phyloP scores from a whole-genome alignment of 2,113 vertebrate genomes.

The Pangasianodon hypophthalmus region DNA sequence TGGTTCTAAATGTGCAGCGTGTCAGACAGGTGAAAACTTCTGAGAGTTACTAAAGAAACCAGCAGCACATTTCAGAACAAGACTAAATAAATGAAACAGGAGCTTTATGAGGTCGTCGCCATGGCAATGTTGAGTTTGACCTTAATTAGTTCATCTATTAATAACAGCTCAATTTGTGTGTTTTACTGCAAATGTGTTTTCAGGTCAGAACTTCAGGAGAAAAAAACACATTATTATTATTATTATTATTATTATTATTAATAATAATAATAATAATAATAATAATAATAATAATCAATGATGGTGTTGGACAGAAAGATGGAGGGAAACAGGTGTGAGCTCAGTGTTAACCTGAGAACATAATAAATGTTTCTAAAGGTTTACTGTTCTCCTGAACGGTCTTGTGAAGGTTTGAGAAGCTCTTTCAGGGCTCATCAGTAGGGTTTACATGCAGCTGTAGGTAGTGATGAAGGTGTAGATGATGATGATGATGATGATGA shows the following conservation, averaged over 20 bases:
- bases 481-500: background rate
- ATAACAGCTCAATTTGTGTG: constrained; percentile 58
- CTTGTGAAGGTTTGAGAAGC: too few relatives aligned
- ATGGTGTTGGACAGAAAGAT: too few relatives aligned
- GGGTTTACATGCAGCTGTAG: too few relatives aligned
- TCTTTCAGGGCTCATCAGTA: too few relatives aligned
- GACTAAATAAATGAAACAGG: constrained; percentile 7
- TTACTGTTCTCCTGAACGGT: too few relatives aligned
- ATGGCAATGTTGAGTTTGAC: constrained; percentile 20
- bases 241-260: too few relatives aligned
- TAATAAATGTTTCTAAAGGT: too few relatives aligned
- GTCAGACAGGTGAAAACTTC: background rate
- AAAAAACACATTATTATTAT: background rate
- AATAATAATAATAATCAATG: too few relatives aligned
- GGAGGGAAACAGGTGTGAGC: too few relatives aligned
- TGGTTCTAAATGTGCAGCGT: background rate
- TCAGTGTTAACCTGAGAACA: too few relatives aligned
- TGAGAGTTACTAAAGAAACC: background rate
- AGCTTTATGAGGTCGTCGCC: background rate
- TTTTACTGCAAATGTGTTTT: constrained; percentile 45
- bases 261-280: too few relatives aligned
- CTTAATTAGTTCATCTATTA: constrained; percentile 70
- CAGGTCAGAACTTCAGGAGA: background rate
- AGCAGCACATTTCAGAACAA: background rate
- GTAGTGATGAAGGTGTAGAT: background rate